phyloP scores from a whole-genome alignment of 2,113 vertebrate genomes.

The Ciconia maguari region DNA sequence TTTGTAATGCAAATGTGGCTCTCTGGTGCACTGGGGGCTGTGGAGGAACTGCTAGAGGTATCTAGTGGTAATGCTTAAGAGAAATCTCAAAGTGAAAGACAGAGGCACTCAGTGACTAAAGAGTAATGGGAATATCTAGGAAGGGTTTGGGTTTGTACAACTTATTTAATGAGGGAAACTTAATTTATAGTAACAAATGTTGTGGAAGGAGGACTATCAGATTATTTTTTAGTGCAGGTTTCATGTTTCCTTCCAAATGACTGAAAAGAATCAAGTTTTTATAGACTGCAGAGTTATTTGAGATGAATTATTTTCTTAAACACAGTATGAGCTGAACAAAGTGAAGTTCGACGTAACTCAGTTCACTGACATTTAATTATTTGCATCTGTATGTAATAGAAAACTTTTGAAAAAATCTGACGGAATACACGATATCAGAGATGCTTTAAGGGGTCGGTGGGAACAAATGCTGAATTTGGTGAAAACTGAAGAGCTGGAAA shows the following conservation, averaged over 20 bases:
- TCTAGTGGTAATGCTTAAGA: neutral
- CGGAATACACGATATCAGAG: neutral
- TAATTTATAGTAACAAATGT: neutral
- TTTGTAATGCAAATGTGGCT: neutral
- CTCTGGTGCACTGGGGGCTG: neutral
- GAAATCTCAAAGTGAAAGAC: neutral
- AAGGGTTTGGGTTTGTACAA: neutral
- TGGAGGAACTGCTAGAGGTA: neutral
- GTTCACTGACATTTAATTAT: neutral
- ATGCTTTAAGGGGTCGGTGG: neutral
- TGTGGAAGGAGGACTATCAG: neutral
- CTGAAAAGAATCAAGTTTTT: neutral
- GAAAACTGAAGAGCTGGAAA: neutral
- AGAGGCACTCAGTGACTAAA: neutral
- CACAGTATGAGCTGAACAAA: neutral
- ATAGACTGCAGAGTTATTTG: neutral
- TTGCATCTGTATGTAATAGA: neutral
- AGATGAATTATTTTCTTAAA: neutral
- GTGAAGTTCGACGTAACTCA: accelerated
- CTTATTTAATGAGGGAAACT: neutral
- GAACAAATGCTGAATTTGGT: neutral
- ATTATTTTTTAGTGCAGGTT: neutral
- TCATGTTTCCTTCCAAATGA: neutral
- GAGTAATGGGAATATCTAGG: neutral
- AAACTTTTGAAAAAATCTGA: neutral